These are phyloP conservation scores for Embiotoca jacksoni DNA, from an alignment of 2,113 vertebrate species.

Conservation along the genomic window DNA sequence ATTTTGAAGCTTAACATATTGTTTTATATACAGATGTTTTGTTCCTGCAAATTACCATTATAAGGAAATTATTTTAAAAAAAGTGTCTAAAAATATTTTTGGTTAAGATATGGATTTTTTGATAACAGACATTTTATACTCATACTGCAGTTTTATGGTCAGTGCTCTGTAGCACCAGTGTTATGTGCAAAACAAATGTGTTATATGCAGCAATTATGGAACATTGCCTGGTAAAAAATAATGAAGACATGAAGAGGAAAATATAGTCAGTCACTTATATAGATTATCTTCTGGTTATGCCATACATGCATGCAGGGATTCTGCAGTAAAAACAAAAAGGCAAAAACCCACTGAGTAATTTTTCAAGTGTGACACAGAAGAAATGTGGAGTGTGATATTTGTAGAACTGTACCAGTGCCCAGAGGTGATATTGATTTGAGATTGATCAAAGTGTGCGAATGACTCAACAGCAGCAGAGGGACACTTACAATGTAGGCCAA, in stretches of 20 bases:
- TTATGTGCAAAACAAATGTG: too few relatives aligned
- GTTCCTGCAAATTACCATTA: too few relatives aligned
- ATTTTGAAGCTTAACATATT: too few relatives aligned
- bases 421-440: conserved; percentile 50
- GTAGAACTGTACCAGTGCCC: conserved; percentile 21
- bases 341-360: background rate
- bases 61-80: too few relatives aligned
- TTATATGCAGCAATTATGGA: background rate
- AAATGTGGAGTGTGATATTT: conserved; percentile 25
- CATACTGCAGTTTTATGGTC: too few relatives aligned
- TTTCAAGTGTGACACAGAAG: conserved; percentile 10
- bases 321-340: conserved; percentile 17
- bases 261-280: background rate
- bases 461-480: conserved; percentile 56
- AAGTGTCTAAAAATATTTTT: too few relatives aligned
- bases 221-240: background rate
- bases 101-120: too few relatives aligned
- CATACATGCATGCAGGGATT: background rate
- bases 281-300: background rate
- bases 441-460: conserved; percentile 57
- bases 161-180: too few relatives aligned
- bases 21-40: too few relatives aligned
- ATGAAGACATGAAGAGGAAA: background rate
- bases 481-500: conserved; percentile 38
- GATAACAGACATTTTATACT: too few relatives aligned